These are phyloP conservation scores for Xylocampa areola DNA, from an alignment of 2,888 invertebrate genomes.

Conservation along the genomic window DNA sequence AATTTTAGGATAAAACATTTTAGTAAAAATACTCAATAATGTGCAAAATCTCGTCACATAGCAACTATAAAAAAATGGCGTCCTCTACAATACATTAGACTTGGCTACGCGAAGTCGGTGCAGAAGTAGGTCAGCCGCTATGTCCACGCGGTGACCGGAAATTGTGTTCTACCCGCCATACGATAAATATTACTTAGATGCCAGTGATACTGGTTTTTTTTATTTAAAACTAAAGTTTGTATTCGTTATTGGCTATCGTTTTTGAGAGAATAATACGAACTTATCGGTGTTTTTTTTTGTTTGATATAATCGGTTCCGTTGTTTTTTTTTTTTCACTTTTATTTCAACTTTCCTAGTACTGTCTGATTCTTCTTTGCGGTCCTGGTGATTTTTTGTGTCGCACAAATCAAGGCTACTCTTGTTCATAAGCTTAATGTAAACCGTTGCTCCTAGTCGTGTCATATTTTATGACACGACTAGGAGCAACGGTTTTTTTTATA, in stretches of 20 bases:
- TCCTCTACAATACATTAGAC: slow-evolving; percentile 29
- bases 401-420: too few species aligned
- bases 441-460: too few species aligned
- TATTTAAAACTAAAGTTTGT: slow-evolving; percentile 29
- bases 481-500: too few species aligned
- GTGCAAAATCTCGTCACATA: background rate
- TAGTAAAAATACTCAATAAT: too few species aligned
- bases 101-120: slow-evolving; percentile 35
- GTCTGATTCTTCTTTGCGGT: too few species aligned
- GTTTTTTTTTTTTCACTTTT: too few species aligned
- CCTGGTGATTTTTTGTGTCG: too few species aligned
- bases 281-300: background rate
- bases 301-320: background rate
- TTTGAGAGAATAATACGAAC: slow-evolving; percentile 4
- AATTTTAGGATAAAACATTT: too few species aligned
- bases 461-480: too few species aligned
- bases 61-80: background rate
- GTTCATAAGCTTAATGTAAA: too few species aligned
- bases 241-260: slow-evolving; percentile 11
- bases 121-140: slow-evolving; percentile 73
- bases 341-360: slow-evolving; percentile 1
- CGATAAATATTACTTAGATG: slow-evolving; percentile 52
- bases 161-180: slow-evolving; percentile 63
- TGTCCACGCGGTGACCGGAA: slow-evolving; percentile 75
- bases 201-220: slow-evolving; percentile 28